Conservation (phyloP, 2,888 invertebrate genomes). For the Sinhomidia bicolor region DNA sequence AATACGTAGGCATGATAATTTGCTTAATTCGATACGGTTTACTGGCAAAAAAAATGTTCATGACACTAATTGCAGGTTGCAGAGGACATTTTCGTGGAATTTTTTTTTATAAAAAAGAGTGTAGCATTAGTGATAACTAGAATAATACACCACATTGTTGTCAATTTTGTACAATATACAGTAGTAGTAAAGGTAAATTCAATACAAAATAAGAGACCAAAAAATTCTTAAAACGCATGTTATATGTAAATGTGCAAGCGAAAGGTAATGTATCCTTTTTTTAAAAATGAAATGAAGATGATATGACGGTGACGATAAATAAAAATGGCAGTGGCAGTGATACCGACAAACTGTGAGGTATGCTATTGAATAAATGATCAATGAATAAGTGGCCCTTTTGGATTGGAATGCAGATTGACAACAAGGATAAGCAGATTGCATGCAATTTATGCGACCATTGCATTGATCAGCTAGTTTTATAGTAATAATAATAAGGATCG, state of each 20-base stretch:
- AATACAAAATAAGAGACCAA: not conserved
- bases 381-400: not conserved
- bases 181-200: too few species aligned
- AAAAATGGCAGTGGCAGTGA: too few species aligned
- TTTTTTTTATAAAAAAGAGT: not conserved
- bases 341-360: too few species aligned
- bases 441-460: not conserved
- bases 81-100: not conserved
- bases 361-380: too few species aligned
- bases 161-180: not conserved
- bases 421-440: not conserved
- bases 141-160: not conserved
- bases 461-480: not conserved
- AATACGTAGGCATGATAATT: not conserved
- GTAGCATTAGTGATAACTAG: not conserved
- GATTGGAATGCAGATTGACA: slow-evolving; percentile 29
- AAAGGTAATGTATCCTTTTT: too few species aligned
- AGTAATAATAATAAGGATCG: not conserved
- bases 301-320: too few species aligned
- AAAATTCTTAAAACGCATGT: too few species aligned
- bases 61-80: slow-evolving; percentile 13
- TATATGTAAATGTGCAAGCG: too few species aligned
- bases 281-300: too few species aligned
- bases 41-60: not conserved
- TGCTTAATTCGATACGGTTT: not conserved